These are phyloP conservation scores for Heliothis virescens DNA, from an alignment of 1,140 invertebrate species.

Conservation along the genomic window DNA sequence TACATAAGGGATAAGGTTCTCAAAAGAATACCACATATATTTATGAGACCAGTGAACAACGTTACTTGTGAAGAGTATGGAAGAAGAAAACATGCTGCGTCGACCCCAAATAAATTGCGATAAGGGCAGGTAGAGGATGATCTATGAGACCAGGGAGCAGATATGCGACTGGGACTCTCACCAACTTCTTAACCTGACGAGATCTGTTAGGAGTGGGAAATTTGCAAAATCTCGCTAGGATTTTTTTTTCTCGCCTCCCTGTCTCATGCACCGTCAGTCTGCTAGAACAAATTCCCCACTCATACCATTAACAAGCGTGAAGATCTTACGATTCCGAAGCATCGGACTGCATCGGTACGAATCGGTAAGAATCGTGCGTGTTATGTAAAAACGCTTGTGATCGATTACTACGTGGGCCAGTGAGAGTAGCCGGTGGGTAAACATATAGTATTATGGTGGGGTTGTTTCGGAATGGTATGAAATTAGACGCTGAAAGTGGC, in stretches of 20 bases:
- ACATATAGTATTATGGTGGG: neutral
- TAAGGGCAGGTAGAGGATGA: too few relatives aligned
- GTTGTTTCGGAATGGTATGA: neutral
- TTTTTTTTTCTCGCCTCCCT: neutral
- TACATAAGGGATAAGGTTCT: too few relatives aligned
- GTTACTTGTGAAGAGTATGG: too few relatives aligned
- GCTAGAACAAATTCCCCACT: conserved; percentile 51
- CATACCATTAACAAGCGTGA: conserved; percentile 54
- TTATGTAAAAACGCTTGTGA: conserved; percentile 44
- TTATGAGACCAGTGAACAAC: too few relatives aligned
- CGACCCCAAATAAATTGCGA: too few relatives aligned
- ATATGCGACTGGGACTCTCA: too few relatives aligned
- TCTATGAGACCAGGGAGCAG: too few relatives aligned
- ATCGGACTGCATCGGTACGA: conserved; percentile 23
- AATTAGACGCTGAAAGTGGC: neutral
- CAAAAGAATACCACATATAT: too few relatives aligned
- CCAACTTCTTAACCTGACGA: too few relatives aligned
- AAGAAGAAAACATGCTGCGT: too few relatives aligned
- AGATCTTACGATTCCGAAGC: conserved; percentile 55
- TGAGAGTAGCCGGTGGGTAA: neutral
- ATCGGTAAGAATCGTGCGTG: conserved; percentile 19
- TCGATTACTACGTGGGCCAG: conserved; percentile 31
- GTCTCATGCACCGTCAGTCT: neutral
- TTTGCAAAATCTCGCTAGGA: neutral
- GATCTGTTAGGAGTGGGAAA: too few relatives aligned